Evolutionary conservation across 2,888 invertebrate species (phyloP), one percentile per base, ranked within the genome.

Genomic region (Ametastegia equiseti): DNA sequence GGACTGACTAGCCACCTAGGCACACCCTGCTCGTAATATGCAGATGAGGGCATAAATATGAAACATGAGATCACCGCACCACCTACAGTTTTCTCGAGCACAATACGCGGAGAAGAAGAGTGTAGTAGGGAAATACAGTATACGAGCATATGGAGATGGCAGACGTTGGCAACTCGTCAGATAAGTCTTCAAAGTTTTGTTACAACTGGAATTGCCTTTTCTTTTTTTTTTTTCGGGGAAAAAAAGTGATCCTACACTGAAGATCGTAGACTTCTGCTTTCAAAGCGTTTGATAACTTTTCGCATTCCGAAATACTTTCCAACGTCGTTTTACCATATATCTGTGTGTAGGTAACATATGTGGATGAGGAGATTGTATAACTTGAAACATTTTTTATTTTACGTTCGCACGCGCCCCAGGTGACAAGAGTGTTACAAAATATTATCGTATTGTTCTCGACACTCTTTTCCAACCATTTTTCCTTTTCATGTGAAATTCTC

Each of bases 41-140:
- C 86, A 89, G 88, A 90, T 88, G 86, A 86, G 87, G 88, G 83
- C 86, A 89, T 88, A 89, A 90, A 90, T 89, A 87, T 87, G 88
- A 88, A 88, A 88, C 86, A 86, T 83, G 88, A 89, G 88, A 88
- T 88, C 88, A 87, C 82, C 83, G 80, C 83, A 85, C 87, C 89
- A 89, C 88, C 88, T 88, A 89, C 88, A 84, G 81, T 42, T 60
- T 79, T 50, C 83, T 57, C 80, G 77, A 45, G 78, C 60, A 63
- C 78, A 78, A 78, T 63, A 54, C 45, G 75, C 39, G 60, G 15
- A 63, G 19, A 60, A n/a, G n/a, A n/a, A n/a, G n/a, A n/a, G n/a
- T n/a, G 60, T n/a, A 78, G 30, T 19, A 54, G 50, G 50, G 54
- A 75, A 75, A 75, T 54, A 13, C 15, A 67, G 65, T 39, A 39